Evolutionary conservation across 2,797 vertebrate species (phyloP).

Genomic region (Microcaecilia unicolor): DNA sequence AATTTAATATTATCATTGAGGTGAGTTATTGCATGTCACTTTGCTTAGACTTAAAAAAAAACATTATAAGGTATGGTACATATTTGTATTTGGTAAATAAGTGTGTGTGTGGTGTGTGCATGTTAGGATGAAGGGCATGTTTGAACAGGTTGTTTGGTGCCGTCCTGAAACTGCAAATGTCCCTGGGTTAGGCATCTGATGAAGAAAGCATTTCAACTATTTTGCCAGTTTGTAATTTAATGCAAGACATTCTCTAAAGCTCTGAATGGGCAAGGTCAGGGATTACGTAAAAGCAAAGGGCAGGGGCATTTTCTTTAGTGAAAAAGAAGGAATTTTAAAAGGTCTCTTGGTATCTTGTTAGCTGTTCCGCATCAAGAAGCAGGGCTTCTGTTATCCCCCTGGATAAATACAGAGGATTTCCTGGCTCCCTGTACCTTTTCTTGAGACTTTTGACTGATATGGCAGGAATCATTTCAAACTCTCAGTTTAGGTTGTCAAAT

Average conservation of each 20-base stretch:
- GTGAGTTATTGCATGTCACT: conserved; percentile 29
- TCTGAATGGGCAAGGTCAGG: conserved; percentile 1
- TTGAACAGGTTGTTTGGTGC: too few relatives aligned
- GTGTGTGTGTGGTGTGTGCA: too few relatives aligned
- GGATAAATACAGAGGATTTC: background rate
- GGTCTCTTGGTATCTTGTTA: conserved; percentile 3
- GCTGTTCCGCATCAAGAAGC: background rate
- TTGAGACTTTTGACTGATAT: background rate
- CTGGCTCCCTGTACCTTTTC: background rate
- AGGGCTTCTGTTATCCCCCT: background rate
- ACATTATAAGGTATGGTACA: too few relatives aligned
- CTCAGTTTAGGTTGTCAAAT: too few relatives aligned
- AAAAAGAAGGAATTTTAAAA: background rate
- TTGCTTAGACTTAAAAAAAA: too few relatives aligned
- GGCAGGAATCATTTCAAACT: background rate
- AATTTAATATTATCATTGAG: conserved; percentile 46
- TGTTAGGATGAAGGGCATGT: too few relatives aligned
- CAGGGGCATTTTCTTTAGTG: conserved; percentile 2
- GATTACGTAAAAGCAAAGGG: conserved; percentile 1
- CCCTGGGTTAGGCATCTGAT: too few relatives aligned
- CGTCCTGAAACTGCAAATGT: too few relatives aligned
- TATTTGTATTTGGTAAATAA: too few relatives aligned
- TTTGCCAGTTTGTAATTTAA: conserved; percentile 2
- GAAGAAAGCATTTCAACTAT: background rate
- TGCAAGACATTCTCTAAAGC: conserved; percentile 11